Conservation (phyloP, 2,797 vertebrate genomes). For the Ctenosaura bakeri region DNA sequence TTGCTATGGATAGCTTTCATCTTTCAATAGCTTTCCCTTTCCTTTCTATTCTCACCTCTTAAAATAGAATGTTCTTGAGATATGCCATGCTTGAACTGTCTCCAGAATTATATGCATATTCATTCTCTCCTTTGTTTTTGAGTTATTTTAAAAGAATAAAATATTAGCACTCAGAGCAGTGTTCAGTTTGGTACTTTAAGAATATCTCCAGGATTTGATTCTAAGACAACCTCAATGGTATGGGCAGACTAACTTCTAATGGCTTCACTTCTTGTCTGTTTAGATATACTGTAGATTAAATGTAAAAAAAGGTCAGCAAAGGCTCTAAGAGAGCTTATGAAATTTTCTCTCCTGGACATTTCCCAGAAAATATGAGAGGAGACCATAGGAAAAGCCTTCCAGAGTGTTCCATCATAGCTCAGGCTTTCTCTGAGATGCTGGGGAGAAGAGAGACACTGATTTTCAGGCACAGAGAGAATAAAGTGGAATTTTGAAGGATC, state of each 20-base stretch:
- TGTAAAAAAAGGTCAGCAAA: neutral
- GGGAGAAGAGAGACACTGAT: too few relatives aligned
- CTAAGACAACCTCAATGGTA: neutral
- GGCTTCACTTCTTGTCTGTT: neutral
- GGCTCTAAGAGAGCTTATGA: neutral
- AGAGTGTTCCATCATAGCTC: neutral
- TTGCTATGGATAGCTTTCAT: conserved; percentile 13
- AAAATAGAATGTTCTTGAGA: conserved; percentile 10
- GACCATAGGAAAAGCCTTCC: neutral
- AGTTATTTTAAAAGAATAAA: conserved; percentile 3
- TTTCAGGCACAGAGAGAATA: too few relatives aligned
- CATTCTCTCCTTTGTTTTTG: neutral
- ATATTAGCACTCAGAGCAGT: neutral
- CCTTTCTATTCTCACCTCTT: neutral
- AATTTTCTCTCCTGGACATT: neutral
- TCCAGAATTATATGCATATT: neutral
- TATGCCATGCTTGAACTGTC: neutral
- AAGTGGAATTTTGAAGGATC: too few relatives aligned
- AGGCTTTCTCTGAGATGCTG: too few relatives aligned
- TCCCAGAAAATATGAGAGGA: neutral
- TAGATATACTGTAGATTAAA: too few relatives aligned
- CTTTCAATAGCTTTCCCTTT: neutral
- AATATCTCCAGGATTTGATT: neutral
- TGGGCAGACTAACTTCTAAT: neutral
- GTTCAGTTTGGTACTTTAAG: neutral